Evolutionary conservation across 2,888 invertebrate species (phyloP), one percentile per base, ranked within the genome.

Genomic region (Heliconius cydno): DNA sequence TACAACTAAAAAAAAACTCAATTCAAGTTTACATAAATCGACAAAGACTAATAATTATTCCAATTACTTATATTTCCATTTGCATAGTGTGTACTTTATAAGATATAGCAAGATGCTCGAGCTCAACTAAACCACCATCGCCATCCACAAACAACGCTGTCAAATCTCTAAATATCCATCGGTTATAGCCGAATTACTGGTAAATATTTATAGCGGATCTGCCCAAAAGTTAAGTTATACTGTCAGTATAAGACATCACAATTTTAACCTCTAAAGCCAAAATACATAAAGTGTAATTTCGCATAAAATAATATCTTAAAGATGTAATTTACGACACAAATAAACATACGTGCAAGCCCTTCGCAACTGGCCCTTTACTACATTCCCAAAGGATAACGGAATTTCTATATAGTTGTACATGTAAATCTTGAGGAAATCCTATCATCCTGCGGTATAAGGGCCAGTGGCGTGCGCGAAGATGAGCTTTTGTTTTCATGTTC

Each of bases 171-270:
- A 82, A 82, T 81, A 82, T 79, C 83, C 80, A 82, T 82, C 74
- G 81, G 81, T 82, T 79, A 76, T 77, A 83, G 85, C 85, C 85
- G 84, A 84, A 83, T 83, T 82, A 83, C 85, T 84, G 81, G 84
- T 87, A 87, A 87, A 87, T 87, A 88, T 87, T 87, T 88, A 88
- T 87, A 84, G 81, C 81, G 83, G 82, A 81, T 77, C 78, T 75
- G 77, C 80, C 77, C 79, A 80, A 83, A 85, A 85, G 83, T 82
- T 83, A 82, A 76, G 77, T 79, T 41, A 79, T 82, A 81, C 81
- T 74, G 74, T 78, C 77, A 76, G 70, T 63, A 75, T 73, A 79
- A 77, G 68, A 79, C 19, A 66, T 67, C 74, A 52, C 77, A 41
- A 82, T 71, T 78, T 77, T 78, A 9, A 79, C 63, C 67, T 71